Percentiles rank a stretch among this genome's conserved stretches.
These are phyloP conservation scores for Acanthopleura granulata DNA, from an alignment of 2,888 invertebrate species.

Conservation along the genomic window DNA sequence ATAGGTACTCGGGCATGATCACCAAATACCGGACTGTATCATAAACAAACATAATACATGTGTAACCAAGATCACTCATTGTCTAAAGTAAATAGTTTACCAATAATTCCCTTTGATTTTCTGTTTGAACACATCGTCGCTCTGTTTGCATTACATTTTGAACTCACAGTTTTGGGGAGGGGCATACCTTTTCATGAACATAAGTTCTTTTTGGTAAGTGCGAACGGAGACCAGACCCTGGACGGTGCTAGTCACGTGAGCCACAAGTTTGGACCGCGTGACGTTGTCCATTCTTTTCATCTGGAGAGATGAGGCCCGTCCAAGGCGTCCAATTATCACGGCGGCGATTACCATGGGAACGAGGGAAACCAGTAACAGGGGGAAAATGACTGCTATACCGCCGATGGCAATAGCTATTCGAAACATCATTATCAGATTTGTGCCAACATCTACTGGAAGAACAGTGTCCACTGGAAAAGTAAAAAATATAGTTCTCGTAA, in stretches of 20 bases:
- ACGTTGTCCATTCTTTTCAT: slow-evolving; percentile 72
- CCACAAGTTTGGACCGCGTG: slow-evolving; percentile 74
- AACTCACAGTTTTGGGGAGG: too few relatives aligned
- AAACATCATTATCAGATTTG: slow-evolving; percentile 73
- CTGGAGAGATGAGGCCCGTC: slow-evolving; percentile 62
- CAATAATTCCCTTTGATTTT: too few relatives aligned
- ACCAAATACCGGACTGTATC: too few relatives aligned
- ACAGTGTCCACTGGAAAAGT: not conserved
- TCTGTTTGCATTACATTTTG: too few relatives aligned
- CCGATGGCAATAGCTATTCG: slow-evolving; percentile 82
- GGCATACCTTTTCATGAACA: not conserved
- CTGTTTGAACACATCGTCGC: too few relatives aligned
- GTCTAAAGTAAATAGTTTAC: too few relatives aligned
- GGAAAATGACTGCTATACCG: slow-evolving; percentile 86
- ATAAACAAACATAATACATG: too few relatives aligned
- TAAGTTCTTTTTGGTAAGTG: slow-evolving; percentile 67
- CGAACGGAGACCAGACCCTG: slow-evolving; percentile 75
- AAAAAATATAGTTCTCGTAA: not conserved
- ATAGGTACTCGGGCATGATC: too few relatives aligned
- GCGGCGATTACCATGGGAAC: slow-evolving; percentile 59
- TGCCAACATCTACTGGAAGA: slow-evolving; percentile 73
- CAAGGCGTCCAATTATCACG: slow-evolving; percentile 55
- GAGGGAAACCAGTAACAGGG: slow-evolving; percentile 69
- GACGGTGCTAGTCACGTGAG: slow-evolving; percentile 74
- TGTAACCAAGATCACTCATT: too few relatives aligned